Conservation (phyloP, 2,113 vertebrate genomes). For the Cervus canadensis region DNA sequence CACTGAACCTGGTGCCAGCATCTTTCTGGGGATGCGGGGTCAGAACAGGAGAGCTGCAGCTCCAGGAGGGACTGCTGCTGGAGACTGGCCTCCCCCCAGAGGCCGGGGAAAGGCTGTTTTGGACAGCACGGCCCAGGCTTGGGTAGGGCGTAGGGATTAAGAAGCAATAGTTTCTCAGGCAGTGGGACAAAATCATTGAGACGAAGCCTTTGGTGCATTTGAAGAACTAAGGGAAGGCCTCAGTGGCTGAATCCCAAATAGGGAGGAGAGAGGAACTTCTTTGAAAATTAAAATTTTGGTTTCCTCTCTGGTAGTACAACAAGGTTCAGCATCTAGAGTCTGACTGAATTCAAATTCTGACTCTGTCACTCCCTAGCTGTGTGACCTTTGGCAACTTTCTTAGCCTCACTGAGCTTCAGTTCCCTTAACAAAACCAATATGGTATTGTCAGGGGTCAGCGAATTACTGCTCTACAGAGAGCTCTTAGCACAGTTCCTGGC, state of each 20-base stretch:
- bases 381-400: neutral
- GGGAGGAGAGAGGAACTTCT: neutral
- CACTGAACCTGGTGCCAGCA: neutral
- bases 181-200: neutral
- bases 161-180: neutral
- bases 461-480: neutral
- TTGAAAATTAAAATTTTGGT: neutral
- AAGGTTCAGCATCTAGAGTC: neutral
- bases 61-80: neutral
- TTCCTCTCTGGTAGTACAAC: neutral
- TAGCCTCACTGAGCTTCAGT: neutral
- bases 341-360: neutral
- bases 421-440: neutral
- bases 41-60: neutral
- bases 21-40: neutral
- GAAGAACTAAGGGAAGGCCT: neutral
- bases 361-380: too few species aligned
- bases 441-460: neutral
- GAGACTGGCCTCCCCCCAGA: neutral
- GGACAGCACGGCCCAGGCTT: neutral
- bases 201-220: neutral
- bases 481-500: neutral
- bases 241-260: neutral
- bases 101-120: too few species aligned
- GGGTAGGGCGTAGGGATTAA: fast-evolving